Percentiles rank a stretch among this genome's conserved stretches.
Evolutionary conservation across 2,113 vertebrate species (phyloP).

Genomic region (Thinocorus orbignyianus): DNA sequence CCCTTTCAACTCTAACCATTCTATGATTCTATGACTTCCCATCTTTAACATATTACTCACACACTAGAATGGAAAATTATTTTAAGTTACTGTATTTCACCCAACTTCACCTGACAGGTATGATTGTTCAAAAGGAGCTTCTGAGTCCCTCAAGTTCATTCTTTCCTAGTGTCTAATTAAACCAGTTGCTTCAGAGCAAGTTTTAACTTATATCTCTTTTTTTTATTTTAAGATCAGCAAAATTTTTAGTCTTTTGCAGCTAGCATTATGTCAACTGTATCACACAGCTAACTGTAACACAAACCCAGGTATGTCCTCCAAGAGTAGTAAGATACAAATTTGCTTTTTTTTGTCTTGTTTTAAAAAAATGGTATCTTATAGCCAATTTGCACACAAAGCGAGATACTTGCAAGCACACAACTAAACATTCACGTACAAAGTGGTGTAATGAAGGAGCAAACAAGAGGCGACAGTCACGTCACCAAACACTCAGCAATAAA

Average conservation of each 20-base stretch:
- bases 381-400: neutral
- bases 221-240: neutral
- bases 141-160: neutral
- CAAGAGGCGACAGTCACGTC: neutral
- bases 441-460: fast-evolving
- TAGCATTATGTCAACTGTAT: neutral
- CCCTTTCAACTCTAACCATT: too few species aligned
- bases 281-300: neutral
- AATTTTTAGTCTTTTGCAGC: neutral
- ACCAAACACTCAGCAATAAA: neutral
- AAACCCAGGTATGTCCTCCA: neutral
- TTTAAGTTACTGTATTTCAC: neutral
- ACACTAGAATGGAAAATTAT: fast-evolving
- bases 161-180: neutral
- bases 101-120: neutral
- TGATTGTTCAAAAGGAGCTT: neutral
- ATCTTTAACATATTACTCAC: neutral
- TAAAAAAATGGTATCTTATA: neutral
- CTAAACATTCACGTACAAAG: neutral
- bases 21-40: too few species aligned
- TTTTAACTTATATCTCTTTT: neutral
- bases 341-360: neutral
- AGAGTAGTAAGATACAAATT: neutral
- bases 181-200: neutral
- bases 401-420: neutral